Evolutionary conservation across 37 sponge, comb jelly and placozoan species (phyloP).

Genomic region (Diacarnus erythraeanus): DNA sequence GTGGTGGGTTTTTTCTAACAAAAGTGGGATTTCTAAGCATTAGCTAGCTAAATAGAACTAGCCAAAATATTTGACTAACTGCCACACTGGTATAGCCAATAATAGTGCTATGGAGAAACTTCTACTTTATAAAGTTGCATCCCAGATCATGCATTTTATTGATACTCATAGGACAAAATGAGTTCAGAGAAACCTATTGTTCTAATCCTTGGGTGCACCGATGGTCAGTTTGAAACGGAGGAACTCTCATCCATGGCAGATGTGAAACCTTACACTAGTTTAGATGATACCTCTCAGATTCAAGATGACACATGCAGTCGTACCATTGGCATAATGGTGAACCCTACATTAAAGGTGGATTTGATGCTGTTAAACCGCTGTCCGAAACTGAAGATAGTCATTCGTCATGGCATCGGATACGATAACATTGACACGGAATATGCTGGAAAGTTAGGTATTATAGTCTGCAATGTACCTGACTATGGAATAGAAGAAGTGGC

Average conservation of each 20-base stretch:
- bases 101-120: too few relatives aligned
- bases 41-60: too few relatives aligned
- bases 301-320: conserved; percentile 41
- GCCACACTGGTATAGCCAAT: too few relatives aligned
- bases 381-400: conserved; percentile 56
- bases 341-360: conserved; percentile 16
- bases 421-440: conserved; percentile 72
- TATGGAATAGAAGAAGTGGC: conserved; percentile 90
- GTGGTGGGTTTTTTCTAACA: too few relatives aligned
- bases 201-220: conserved; percentile 22
- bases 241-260: conserved; percentile 23
- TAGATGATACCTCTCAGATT: conserved; percentile 2
- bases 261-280: conserved; percentile 18
- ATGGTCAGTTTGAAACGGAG: conserved; percentile 28
- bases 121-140: too few relatives aligned
- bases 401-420: conserved; percentile 60
- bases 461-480: conserved; percentile 77
- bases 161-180: not conserved
- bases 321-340: conserved; percentile 38
- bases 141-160: too few relatives aligned
- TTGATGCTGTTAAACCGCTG: conserved; percentile 34
- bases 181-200: conserved; percentile 22
- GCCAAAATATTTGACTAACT: too few relatives aligned
- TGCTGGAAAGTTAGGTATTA: conserved; percentile 56
- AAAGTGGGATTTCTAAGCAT: too few relatives aligned